Conservation (phyloP, 2,888 invertebrate species). For the Deroplatys truncata region DNA sequence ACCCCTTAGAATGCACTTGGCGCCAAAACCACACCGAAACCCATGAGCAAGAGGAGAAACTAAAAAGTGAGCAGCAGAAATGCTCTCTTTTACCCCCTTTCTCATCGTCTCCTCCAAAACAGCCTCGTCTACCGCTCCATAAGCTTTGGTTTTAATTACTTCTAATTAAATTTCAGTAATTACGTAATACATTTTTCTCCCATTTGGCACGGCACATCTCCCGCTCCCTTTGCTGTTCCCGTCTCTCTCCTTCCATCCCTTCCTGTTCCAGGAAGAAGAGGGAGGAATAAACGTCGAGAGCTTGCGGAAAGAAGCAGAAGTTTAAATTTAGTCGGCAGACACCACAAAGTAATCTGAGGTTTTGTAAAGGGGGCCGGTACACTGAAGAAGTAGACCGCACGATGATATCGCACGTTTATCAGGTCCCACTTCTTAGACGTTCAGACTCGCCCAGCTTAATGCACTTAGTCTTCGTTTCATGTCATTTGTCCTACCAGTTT, state of each 20-base stretch:
- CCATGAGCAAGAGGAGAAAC: not conserved
- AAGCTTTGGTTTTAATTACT: conserved; percentile 42
- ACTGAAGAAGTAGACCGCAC: not conserved
- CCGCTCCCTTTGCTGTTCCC: conserved; percentile 8
- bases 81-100: conserved; percentile 1
- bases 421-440: no score
- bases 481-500: no score
- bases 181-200: conserved; percentile 42
- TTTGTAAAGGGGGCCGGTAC: not conserved
- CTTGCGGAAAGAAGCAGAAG: conserved; percentile 8
- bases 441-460: no score
- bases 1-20: conserved; percentile 14
- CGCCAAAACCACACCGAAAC: conserved; percentile 15
- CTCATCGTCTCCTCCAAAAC: conserved; percentile 8
- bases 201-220: conserved; percentile 32
- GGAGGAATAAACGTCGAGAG: not conserved
- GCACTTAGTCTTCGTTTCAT: no score
- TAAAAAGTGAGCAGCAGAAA: conserved; percentile 14
- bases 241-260: not conserved
- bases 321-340: conserved; percentile 15
- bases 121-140: conserved; percentile 14
- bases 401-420: not conserved
- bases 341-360: conserved; percentile 15
- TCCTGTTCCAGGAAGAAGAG: not conserved
- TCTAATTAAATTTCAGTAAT: conserved; percentile 46